Base-by-base conservation (phyloP, 1,140 invertebrate species). In the Paraescarpia echinospica region DNA sequence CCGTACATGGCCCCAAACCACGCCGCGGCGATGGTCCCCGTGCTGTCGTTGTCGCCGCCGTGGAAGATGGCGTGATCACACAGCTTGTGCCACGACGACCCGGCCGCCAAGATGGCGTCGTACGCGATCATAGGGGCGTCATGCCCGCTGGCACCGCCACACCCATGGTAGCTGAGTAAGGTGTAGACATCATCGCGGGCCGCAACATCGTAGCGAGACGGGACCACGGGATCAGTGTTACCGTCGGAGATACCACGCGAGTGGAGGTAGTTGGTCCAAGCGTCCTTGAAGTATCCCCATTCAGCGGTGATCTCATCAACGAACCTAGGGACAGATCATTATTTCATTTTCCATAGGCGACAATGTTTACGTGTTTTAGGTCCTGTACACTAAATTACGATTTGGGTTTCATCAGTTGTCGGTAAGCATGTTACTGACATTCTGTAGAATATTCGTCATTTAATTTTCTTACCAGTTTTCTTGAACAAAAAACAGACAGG, bases 121-220 rank as follows among this genome's bases (percentile, higher is more conserved):
- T 96, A 95, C 93, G 96, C 96, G 92, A 96, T 96, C 94, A 96
- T 95, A 18, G 95, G 94, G 33, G 95, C 95, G 93, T 96, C 96
- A 93, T 96, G 95, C 8, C 96, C 96, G 93, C 94, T 95, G 33
- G 95, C 92, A 89, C 96, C 96, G 77, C 95, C 95, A 94, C 95
- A 95, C 14, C 95, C 95, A 93, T 77, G 51, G 91, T 92, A 95
- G 92, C 95, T 95, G 33, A 95, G 31, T 41, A 91, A 93, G 59
- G 94, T 95, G 90, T 96, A 96, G 93, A 95, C 95, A 31, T 92
- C 92, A 94, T 96, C 95, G 92, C 96, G 93, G 89, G 95, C 95
- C 35, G 94, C 89, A 8, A 95, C 94, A 9, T 93, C 95, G 92
- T 94, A 96, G 14, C 93, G 35, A 12, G 94, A 91, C 27, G 95